These are phyloP conservation scores for Meteorus cinctellus DNA, from an alignment of 2,888 invertebrate species.

Conservation along the genomic window DNA sequence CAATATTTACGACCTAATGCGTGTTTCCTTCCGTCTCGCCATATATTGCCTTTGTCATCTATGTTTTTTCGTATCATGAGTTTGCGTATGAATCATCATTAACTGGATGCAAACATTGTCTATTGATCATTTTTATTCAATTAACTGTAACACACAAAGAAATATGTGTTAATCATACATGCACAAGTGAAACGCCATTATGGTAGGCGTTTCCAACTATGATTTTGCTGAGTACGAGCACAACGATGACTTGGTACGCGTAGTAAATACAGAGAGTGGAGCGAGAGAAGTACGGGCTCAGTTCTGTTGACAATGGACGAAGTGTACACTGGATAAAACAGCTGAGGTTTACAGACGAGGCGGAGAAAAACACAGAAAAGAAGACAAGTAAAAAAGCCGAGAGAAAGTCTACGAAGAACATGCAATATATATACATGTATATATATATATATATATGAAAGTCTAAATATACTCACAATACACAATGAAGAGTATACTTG, in stretches of 20 bases:
- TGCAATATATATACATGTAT: background rate
- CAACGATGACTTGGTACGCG: background rate
- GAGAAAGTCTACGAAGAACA: background rate
- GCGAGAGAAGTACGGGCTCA: constrained; percentile 33
- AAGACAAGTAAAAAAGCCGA: background rate
- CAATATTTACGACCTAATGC: constrained; percentile 35
- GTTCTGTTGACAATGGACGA: constrained; percentile 48
- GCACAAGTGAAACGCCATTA: background rate
- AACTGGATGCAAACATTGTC: background rate
- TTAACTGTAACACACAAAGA: background rate
- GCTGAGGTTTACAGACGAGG: background rate
- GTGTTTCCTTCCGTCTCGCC: background rate
- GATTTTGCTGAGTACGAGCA: background rate
- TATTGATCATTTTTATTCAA: background rate
- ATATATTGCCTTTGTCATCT: no score
- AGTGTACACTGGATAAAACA: constrained; percentile 45
- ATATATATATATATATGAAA: background rate
- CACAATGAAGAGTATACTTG: constrained; percentile 9
- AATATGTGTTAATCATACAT: background rate
- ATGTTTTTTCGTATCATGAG: no score
- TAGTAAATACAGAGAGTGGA: constrained; percentile 14
- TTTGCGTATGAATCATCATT: no score
- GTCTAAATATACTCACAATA: background rate
- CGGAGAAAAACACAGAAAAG: background rate
- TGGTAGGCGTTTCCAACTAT: constrained; percentile 18